These are phyloP conservation scores for Eidolon dupreanum DNA, from an alignment of 2,797 vertebrate species.

Conservation along the genomic window DNA sequence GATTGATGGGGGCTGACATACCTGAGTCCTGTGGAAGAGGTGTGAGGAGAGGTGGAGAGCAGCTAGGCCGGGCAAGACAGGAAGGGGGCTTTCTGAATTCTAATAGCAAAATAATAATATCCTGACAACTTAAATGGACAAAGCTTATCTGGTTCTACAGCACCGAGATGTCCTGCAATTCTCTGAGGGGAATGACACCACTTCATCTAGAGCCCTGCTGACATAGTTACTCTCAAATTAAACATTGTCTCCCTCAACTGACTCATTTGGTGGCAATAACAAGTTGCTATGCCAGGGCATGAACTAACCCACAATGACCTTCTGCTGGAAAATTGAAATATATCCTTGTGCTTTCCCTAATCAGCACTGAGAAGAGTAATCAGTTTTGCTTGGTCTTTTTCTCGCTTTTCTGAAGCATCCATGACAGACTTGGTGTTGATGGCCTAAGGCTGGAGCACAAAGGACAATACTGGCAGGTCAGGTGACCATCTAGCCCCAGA, in stretches of 20 bases:
- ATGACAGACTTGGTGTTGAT: background rate
- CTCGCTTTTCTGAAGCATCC: background rate
- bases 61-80: background rate
- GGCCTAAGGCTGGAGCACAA: background rate
- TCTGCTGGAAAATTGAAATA: constrained; percentile 14
- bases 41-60: background rate
- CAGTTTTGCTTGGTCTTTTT: background rate
- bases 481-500: background rate
- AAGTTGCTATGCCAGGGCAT: background rate
- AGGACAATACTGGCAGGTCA: background rate
- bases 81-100: background rate
- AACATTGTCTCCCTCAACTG: background rate
- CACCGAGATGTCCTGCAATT: background rate
- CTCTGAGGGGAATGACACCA: background rate
- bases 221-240: background rate
- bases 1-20: background rate
- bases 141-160: background rate
- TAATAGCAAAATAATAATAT: background rate
- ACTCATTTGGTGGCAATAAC: constrained; percentile 17
- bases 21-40: background rate
- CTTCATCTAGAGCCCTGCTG: background rate
- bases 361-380: background rate
- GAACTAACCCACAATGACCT: background rate
- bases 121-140: background rate
- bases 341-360: background rate